Evolutionary conservation across 2,113 vertebrate species (phyloP), one percentile per base, ranked within the genome.

Genomic region (Heloderma charlesbogerti): DNA sequence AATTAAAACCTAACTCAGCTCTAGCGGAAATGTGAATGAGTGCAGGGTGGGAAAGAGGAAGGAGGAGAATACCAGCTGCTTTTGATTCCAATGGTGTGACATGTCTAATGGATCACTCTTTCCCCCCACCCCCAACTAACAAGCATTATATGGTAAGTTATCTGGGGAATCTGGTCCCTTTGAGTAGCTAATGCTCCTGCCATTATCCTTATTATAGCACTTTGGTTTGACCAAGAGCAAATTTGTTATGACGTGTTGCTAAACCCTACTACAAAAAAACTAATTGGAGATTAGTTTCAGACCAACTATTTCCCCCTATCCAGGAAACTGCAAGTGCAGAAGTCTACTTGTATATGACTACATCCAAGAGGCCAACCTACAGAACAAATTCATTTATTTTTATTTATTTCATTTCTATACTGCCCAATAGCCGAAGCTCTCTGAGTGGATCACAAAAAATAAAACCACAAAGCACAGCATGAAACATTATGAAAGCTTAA

Each of bases 191-290:
- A 34, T 86, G 45, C 27, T 40, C 9, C 37, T 85, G 20, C 0
- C 31, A 37, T 22, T 16, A 67, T 22, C 37, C 0, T 57, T 54
- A 6, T 67, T 1, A 0, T 13, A 1, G 25, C 2, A 8, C 16
- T 43, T 4, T 12, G 54, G 13, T 57, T 45, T 1, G 54, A 86
- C 66, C 37, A 63, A 37, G 85, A 37, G 37, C 57, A 60, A 86
- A 87, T 82, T 20, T 9, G 60, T 40, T 40, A 40, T n/a, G 31
- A 18, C 60, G 86, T 43, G 13, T 18, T 8, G 37, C 34, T 74
- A 72, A 74, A n/a, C 51, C n/a, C 48, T 57, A 25, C 69, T 71
- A 15, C 60, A 40, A 37, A 82, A n/a, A 31, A 82, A 82, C 54
- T 82, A 57, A 57, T 82, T 27, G 34, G 34, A 29, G 15, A 16